phyloP scores from a whole-genome alignment of 2,797 vertebrate species.

The Pygocentrus nattereri region DNA sequence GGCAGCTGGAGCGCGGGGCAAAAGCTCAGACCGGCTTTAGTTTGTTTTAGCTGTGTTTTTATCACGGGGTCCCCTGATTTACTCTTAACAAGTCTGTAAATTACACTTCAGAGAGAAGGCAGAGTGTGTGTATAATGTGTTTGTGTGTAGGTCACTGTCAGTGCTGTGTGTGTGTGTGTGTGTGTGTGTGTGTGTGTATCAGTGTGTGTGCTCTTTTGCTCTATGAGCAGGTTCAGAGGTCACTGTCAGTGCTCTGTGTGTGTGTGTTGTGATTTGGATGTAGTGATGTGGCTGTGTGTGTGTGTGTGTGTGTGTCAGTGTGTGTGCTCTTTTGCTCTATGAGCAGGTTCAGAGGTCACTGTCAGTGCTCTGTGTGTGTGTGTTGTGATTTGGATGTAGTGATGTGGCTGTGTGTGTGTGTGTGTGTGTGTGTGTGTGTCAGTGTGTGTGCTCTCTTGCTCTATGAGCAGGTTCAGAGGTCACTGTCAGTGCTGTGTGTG shows the following conservation, averaged over 20 bases:
- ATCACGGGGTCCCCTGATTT: neutral
- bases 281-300: too few species aligned
- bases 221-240: conserved; percentile 65
- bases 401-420: conserved; percentile 51
- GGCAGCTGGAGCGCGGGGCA: neutral
- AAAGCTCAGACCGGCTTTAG: neutral
- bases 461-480: conserved; percentile 65
- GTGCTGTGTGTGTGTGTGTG: too few species aligned
- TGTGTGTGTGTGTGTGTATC: conserved; percentile 50
- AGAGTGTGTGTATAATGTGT: neutral
- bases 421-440: conserved; percentile 73
- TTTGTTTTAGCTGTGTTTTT: neutral
- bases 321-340: too few species aligned
- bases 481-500: conserved; percentile 52
- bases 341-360: conserved; percentile 61
- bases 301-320: conserved; percentile 51
- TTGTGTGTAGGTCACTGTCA: too few species aligned
- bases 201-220: too few species aligned
- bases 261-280: too few species aligned
- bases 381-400: too few species aligned
- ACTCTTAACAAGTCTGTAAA: neutral
- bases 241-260: too few species aligned
- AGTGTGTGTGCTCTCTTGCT: too few species aligned
- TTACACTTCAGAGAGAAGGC: neutral
- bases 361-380: too few species aligned